Base-by-base conservation (phyloP, 2,888 invertebrate genomes). In the Oxycera nigricornis region DNA sequence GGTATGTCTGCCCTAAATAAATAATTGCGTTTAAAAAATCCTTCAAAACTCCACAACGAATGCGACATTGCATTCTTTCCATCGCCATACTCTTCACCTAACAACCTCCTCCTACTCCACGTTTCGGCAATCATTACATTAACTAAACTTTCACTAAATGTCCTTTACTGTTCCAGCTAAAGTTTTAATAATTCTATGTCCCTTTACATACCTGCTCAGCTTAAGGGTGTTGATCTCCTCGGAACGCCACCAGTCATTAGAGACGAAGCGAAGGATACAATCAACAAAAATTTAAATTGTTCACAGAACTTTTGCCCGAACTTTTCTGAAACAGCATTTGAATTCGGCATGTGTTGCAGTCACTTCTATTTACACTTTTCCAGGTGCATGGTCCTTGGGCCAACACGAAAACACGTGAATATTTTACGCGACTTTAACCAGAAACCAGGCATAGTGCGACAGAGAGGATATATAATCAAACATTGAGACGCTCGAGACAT, bases 351-450 rank as follows among this genome's bases (percentile, higher is more conserved):
- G 39, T 62, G 35, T 7, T 62, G 62, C 22, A 62, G 9, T 22
- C 35, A 35, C 62, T 62, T 31, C 20, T 11, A 46, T 17, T 46
- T 46, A 7, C 2, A 14, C 46, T 11, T 46, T 46, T 11, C 6
- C 3, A 14, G 3, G 35, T 62, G 35, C 17, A 55, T 55, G 24
- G 24, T 55, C 14, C 22, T 24, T 55, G 55, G n/a, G 35, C 46
- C 46, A 11, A 55, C 55, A 55, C 55, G 22, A 55, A 55, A 55
- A 24, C 55, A 55, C 26, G 67, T 46, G 67, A 67, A 41, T 67
- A 46, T 74, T 74, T 74, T 65, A 61, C 72, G 72, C 62, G 72
- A 46, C 9, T 17, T 26, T 11, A 26, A 24, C 22, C 11, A 46
- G 28, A 67, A 26, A 28, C 26, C 46, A n/a, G 26, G 11, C 3